Evolutionary conservation across 2,797 vertebrate genomes (phyloP), one percentile per base, ranked within the genome.

Genomic region (Macropus fuliginosus): DNA sequence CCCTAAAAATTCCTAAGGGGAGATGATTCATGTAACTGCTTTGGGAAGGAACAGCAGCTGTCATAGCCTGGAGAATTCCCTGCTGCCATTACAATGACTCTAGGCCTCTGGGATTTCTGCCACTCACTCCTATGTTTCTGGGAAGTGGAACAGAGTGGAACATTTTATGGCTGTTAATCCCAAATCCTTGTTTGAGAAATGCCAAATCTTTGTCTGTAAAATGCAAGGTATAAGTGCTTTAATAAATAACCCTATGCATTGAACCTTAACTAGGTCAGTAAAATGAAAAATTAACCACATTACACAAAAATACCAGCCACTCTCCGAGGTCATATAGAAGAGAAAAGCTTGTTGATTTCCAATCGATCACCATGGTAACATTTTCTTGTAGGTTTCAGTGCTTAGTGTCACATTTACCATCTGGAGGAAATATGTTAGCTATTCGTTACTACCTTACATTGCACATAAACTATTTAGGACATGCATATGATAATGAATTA

Each of bases 211-310:
- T 95, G 91, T 94, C 92, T 97, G 91, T 52, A 94, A 97, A 96
- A 98, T 98, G 87, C 93, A 97, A 98, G 98, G 97, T 57, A n/a
- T 94, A 97, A 96, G 93, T 97, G 57, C 92, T 98, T 97, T 98
- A 98, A 98, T 91, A 98, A 98, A 90, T 91, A 96, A 57, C 97
- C 98, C 97, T 97, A 55, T 95, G 94, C 96, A 96, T 98, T 55
- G 57, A 96, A 97, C 97, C 98, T 98, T 98, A 98, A 97, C 97
- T 96, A 97, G 97, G 98, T 98, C 97, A 97, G 96, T 98, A 98
- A 98, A 97, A 97, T 98, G 98, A 98, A 97, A 98, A 98, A 99
- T 98, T 98, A 98, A 97, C 97, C 92, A 95, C 98, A 98, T 98
- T 98, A 98, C 98, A 97, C 98, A 97, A 98, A 98, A 98, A 98